Conservation (phyloP, 2,888 invertebrate genomes). For the Biston stratarius region DNA sequence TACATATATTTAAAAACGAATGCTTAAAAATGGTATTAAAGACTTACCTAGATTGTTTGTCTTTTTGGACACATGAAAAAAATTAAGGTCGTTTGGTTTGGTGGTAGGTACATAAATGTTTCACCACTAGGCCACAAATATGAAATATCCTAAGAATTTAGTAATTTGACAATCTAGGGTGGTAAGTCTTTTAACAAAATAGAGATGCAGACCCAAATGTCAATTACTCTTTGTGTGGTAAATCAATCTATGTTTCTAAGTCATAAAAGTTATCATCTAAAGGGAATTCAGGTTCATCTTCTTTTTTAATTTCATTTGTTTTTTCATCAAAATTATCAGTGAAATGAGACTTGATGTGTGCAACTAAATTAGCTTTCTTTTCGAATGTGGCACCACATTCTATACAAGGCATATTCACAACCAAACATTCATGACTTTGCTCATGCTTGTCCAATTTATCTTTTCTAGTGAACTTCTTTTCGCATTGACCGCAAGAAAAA, state of each 20-base stretch:
- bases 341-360: constrained; percentile 87
- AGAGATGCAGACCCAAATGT: constrained; percentile 43
- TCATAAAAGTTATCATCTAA: constrained; percentile 77
- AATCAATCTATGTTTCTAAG: constrained; percentile 69
- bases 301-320: constrained; percentile 73
- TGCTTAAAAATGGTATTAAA: no score
- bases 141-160: background rate
- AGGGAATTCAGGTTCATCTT: constrained; percentile 70
- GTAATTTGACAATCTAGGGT: background rate
- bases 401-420: constrained; percentile 87
- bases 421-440: constrained; percentile 87
- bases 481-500: constrained; percentile 89
- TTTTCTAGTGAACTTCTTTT: constrained; percentile 89
- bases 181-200: background rate
- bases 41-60: no score
- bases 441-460: constrained; percentile 90
- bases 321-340: constrained; percentile 80
- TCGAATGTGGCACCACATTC: constrained; percentile 88
- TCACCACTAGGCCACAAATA: no score
- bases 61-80: no score
- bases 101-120: no score
- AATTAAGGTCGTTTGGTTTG: no score
- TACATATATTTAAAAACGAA: no score
- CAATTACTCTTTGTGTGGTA: background rate
- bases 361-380: constrained; percentile 85